Base-by-base conservation (phyloP, 2,797 vertebrate genomes). In the Neostethus bicornis region DNA sequence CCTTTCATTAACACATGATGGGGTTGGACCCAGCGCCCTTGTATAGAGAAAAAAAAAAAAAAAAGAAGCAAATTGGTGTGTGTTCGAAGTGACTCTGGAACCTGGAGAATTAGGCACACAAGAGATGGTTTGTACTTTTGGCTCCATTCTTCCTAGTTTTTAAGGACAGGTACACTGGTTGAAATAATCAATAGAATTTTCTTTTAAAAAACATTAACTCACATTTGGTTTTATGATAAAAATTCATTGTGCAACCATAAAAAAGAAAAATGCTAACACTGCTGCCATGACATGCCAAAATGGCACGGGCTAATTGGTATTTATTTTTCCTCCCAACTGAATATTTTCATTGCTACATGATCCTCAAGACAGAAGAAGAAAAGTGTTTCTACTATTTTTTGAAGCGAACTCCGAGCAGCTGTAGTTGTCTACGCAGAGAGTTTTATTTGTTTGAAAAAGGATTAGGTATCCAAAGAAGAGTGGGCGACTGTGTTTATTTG, bases 391-490 rank as follows among this genome's bases (percentile, higher is more conserved):
- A 47, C 70, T 60, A 41, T 64, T 79, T n/a, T 78, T 11, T 59
- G 34, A 13, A 50, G 57, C 70, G 76, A 71, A 72, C 38, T 75
- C 79, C 61, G 38, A 25, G 77, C 46, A 69, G 74, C 53, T 51
- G 25, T 52, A 19, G 35, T 52, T 51, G 35, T 56, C 50, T 61
- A 44, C 0, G 1, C 39, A 11, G 68, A 62, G 53, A 73, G 57
- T 67, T 84, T 26, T 72, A 73, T 87, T 89, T 87, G 77, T 89
- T 86, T 87, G 66, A 82, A 80, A 72, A 76, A 28, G 79, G 71
- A 86, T 89, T 80, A 85, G 66, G 77, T 85, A 70, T 85, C 83
- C 64, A 57, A 69, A 66, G 64, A 59, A 62, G 72, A 70, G 19
- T 8, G 47, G 58, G 57, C 24, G 63, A 62, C 43, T 56, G 65